A percentile compares a stretch with the other conserved stretches of the same genome.
These are phyloP conservation scores for Formicarius rufipectus DNA, from an alignment of 2,113 vertebrate genomes.

Conservation along the genomic window DNA sequence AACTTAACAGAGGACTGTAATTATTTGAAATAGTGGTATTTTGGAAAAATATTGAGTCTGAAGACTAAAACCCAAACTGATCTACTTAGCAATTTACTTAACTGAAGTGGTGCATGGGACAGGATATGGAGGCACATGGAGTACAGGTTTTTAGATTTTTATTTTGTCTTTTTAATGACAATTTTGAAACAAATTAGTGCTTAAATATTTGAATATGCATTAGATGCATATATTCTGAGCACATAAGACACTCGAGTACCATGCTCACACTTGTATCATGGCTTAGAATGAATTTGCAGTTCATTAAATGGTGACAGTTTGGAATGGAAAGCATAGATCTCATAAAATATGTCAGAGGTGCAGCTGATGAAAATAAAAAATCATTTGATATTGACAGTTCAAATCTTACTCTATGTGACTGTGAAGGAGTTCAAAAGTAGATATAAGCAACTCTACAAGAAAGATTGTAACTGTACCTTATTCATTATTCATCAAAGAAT, in stretches of 20 bases:
- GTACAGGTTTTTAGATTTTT: neutral
- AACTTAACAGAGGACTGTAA: neutral
- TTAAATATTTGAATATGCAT: neutral
- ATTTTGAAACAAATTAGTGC: neutral
- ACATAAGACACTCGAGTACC: neutral
- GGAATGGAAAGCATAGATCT: neutral
- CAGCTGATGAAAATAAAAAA: neutral
- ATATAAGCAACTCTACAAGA: neutral
- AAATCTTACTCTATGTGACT: neutral
- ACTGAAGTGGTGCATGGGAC: neutral
- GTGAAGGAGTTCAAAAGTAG: neutral
- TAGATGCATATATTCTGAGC: neutral
- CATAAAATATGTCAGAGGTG: neutral
- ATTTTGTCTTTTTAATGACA: neutral
- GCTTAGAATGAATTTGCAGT: neutral
- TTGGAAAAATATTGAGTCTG: neutral
- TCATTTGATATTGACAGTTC: neutral
- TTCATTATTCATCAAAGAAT: conserved; percentile 52
- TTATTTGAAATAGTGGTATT: neutral
- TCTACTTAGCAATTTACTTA: neutral
- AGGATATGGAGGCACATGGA: neutral
- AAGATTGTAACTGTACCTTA: neutral
- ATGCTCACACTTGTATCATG: neutral
- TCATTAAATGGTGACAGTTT: neutral
- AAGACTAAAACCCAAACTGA: neutral